Percentiles rank a stretch among this genome's conserved stretches.
Evolutionary conservation across 2,113 vertebrate species (phyloP).

Genomic region (Alethe diademata): DNA sequence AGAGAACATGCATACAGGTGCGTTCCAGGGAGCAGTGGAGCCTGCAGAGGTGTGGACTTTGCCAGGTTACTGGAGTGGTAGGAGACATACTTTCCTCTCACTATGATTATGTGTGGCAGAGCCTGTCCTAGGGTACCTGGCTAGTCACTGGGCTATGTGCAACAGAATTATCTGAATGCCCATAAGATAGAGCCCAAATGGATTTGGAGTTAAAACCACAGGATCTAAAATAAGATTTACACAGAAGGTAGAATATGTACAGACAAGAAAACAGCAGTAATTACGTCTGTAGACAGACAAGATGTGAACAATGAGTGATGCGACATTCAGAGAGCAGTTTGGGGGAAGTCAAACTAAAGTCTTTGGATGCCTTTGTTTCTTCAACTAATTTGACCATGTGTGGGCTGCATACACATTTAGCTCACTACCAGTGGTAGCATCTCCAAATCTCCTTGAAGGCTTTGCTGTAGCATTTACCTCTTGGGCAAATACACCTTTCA

Average conservation of each 20-base stretch:
- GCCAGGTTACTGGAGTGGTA: neutral
- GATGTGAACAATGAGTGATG: neutral
- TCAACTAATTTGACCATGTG: neutral
- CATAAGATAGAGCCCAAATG: fast-evolving
- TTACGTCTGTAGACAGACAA: neutral
- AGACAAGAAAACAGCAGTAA: neutral
- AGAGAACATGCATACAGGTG: neutral
- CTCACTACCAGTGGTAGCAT: neutral
- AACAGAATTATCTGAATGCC: neutral
- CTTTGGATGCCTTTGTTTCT: neutral
- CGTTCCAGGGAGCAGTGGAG: fast-evolving
- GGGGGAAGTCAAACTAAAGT: neutral
- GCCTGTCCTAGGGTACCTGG: neutral
- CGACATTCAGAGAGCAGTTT: fast-evolving
- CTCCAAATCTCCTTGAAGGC: neutral
- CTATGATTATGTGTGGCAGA: neutral
- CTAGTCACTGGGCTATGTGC: neutral
- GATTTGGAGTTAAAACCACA: neutral
- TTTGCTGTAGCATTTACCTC: neutral
- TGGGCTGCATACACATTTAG: neutral
- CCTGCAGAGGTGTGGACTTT: neutral
- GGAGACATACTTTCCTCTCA: neutral
- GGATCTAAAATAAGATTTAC: neutral
- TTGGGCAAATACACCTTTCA: neutral
- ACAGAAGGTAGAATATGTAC: neutral